Percentiles rank a stretch among this genome's conserved stretches.
These are phyloP conservation scores for Staurois parvus DNA, from an alignment of 2,797 vertebrate genomes.

Conservation along the genomic window DNA sequence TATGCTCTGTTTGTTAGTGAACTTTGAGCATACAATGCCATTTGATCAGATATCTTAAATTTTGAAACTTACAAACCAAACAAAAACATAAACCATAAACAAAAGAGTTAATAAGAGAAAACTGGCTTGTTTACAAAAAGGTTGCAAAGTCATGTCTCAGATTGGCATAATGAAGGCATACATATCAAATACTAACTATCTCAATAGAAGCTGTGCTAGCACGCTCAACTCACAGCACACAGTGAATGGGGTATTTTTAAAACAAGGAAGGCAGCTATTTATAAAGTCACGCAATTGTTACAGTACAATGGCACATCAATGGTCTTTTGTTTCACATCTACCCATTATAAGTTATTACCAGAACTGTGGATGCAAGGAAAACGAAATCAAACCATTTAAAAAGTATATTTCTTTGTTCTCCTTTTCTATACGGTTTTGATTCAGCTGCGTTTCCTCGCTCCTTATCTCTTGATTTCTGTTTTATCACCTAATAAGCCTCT, in stretches of 20 bases:
- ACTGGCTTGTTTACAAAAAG: background rate
- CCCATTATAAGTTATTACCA: conserved; percentile 35
- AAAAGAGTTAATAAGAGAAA: background rate
- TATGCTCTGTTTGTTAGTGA: too few species aligned
- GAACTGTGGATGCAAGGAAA: conserved; percentile 11
- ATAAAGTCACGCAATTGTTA: conserved; percentile 31
- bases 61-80: too few species aligned
- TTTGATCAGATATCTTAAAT: too few species aligned
- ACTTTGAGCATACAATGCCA: too few species aligned
- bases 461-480: conserved; percentile 56
- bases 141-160: background rate
- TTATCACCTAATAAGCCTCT: conserved; percentile 57
- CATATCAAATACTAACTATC: conserved; percentile 1
- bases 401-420: conserved; percentile 45
- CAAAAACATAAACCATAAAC: too few species aligned
- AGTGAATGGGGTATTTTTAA: conserved; percentile 35
- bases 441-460: conserved; percentile 26
- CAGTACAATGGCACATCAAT: conserved; percentile 44
- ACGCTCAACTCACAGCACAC: background rate
- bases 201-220: conserved; percentile 16
- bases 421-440: conserved; percentile 28
- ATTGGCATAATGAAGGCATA: conserved; percentile 8
- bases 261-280: conserved; percentile 15
- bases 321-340: conserved; percentile 32
- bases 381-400: conserved; percentile 10